Percentiles rank a stretch among this genome's conserved stretches.
Evolutionary conservation across 2,888 invertebrate species (phyloP).

Genomic region (Euzophera pinguis): DNA sequence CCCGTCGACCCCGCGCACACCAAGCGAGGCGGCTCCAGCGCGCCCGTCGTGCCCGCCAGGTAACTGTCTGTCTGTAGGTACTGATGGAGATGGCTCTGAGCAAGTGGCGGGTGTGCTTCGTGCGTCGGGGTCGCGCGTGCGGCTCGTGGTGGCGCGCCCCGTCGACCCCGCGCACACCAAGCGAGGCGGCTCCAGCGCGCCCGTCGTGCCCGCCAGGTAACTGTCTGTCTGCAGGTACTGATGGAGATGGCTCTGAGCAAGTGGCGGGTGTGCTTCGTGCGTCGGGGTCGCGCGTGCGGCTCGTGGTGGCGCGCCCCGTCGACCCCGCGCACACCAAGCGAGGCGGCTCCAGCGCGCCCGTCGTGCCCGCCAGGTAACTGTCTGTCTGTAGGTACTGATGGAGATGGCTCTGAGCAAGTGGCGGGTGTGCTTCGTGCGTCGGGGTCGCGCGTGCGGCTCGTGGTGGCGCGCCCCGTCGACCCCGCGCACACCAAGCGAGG

Average conservation of each 20-base stretch:
- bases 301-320: slow-evolving; percentile 95
- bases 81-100: slow-evolving; percentile 98
- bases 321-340: slow-evolving; percentile 81
- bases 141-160: slow-evolving; percentile 95
- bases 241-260: slow-evolving; percentile 99
- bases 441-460: slow-evolving; percentile 95
- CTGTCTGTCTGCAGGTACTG: slow-evolving; percentile 70
- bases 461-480: slow-evolving; percentile 95
- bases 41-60: slow-evolving; percentile 84
- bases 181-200: slow-evolving; percentile 66
- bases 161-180: slow-evolving; percentile 83
- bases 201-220: slow-evolving; percentile 83
- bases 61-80: slow-evolving; percentile 42
- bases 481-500: slow-evolving; percentile 66
- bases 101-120: slow-evolving; percentile 97
- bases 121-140: slow-evolving; percentile 96
- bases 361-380: slow-evolving; percentile 83
- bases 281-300: slow-evolving; percentile 95
- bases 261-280: slow-evolving; percentile 97
- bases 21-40: slow-evolving; percentile 49
- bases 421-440: slow-evolving; percentile 97
- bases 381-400: slow-evolving; percentile 80
- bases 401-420: slow-evolving; percentile 99
- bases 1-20: slow-evolving; percentile 86
- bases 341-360: slow-evolving; percentile 73